Evolutionary conservation across 2,113 vertebrate genomes (phyloP).

Genomic region (Tenebrosternarchus preto): DNA sequence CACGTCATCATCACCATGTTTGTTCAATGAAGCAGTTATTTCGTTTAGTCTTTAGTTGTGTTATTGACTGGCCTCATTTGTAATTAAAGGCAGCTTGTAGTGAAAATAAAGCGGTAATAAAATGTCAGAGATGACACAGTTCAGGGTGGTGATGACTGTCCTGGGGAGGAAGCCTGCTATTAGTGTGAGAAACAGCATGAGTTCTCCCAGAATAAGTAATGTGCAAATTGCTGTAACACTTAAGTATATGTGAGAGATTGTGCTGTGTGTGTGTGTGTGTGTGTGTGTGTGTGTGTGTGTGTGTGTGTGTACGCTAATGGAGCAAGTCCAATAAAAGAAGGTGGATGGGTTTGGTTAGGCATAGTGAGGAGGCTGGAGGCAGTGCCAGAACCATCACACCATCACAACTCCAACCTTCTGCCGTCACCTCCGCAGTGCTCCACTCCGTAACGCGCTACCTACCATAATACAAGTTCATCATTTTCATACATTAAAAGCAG

Average conservation of each 20-base stretch:
- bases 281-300: background rate
- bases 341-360: background rate
- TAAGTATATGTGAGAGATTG: constrained; percentile 38
- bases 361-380: background rate
- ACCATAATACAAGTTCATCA: too few relatives aligned
- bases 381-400: background rate
- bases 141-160: constrained; percentile 1
- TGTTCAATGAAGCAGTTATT: too few relatives aligned
- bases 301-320: background rate
- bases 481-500: too few relatives aligned
- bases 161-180: background rate
- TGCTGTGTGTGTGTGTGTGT: constrained; percentile 13
- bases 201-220: constrained; percentile 12
- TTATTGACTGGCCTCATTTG: background rate
- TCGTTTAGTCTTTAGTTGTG: too few relatives aligned
- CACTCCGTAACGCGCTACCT: too few relatives aligned
- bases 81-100: background rate
- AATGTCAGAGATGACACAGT: background rate
- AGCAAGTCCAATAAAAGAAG: background rate
- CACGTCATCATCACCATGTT: too few relatives aligned
- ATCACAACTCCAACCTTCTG: background rate
- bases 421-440: background rate
- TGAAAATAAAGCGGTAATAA: background rate
- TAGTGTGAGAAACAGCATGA: constrained; percentile 24
- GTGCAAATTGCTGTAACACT: constrained; percentile 29